Conservation (phyloP, 2,797 vertebrate genomes). For the Enoplosus armatus region DNA sequence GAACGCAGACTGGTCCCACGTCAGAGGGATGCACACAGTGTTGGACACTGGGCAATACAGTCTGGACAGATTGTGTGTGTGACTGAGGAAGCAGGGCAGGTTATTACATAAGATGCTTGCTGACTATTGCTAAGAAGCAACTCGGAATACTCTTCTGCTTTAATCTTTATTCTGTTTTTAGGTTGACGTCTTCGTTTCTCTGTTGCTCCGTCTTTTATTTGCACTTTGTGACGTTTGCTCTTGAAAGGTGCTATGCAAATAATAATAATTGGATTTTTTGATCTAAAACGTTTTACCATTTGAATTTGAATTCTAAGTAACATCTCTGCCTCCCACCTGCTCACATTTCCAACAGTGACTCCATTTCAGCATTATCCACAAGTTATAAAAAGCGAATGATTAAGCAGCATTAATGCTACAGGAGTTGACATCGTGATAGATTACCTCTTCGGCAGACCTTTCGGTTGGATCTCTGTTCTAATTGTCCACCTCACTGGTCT, state of each 20-base stretch:
- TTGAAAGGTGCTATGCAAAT: too few species aligned
- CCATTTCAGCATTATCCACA: neutral
- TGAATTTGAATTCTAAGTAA: neutral
- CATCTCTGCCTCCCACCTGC: neutral
- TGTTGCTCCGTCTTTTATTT: too few species aligned
- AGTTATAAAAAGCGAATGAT: neutral
- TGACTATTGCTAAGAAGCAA: too few species aligned
- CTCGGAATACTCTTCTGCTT: too few species aligned
- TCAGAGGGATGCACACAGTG: conserved; percentile 41
- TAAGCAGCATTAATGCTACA: neutral
- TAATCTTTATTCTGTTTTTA: too few species aligned
- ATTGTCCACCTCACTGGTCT: conserved; percentile 8
- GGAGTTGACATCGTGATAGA: neutral
- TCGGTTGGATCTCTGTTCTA: conserved; percentile 3
- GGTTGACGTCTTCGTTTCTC: too few species aligned
- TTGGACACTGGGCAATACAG: conserved; percentile 13
- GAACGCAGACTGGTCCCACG: conserved; percentile 23
- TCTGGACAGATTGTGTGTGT: neutral
- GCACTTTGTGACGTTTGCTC: too few species aligned
- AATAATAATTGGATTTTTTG: too few species aligned
- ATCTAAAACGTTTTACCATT: neutral
- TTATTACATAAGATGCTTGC: too few species aligned
- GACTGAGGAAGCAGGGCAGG: neutral
- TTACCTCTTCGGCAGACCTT: neutral
- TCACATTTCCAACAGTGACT: neutral